Evolutionary conservation across 2,113 vertebrate genomes (phyloP).

Genomic region (Vidua macroura): DNA sequence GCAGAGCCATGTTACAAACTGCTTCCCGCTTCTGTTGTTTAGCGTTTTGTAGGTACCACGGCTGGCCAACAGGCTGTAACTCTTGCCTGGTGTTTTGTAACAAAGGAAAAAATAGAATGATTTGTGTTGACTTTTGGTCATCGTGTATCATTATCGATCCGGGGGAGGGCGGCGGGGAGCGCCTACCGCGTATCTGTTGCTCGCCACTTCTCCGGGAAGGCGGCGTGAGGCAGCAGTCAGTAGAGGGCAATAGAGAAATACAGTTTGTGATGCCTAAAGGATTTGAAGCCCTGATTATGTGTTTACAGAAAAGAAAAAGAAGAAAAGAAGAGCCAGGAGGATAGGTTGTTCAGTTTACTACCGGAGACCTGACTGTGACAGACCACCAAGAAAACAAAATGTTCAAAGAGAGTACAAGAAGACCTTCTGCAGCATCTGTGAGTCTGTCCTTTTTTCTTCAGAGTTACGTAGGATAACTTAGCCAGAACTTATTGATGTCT

Average conservation of each 20-base stretch:
- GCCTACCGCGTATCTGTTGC: not conserved
- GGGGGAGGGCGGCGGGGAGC: not conserved
- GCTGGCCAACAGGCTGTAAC: not conserved
- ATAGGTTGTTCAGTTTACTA: conserved; percentile 61
- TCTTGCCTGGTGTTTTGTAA: conserved; percentile 12
- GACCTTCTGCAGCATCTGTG: not conserved
- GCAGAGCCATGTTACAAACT: not conserved
- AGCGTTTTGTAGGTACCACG: not conserved
- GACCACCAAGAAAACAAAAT: not conserved
- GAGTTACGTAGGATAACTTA: conserved; percentile 49
- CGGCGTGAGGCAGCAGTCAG: not conserved
- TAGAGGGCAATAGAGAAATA: conserved; percentile 68
- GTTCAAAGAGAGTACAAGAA: not conserved
- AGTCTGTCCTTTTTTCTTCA: not conserved
- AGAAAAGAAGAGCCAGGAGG: conserved; percentile 60
- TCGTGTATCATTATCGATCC: conserved; percentile 17
- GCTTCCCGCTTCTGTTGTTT: conserved; percentile 24
- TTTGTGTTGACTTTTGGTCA: conserved; percentile 33
- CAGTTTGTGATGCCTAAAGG: conserved; percentile 38
- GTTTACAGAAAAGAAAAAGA: conserved; percentile 54
- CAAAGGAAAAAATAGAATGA: conserved; percentile 37
- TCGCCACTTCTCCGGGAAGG: not conserved
- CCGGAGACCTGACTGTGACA: conserved; percentile 39
- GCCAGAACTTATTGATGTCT: conserved; percentile 47
- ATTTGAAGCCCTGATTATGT: conserved; percentile 53